phyloP scores from a whole-genome alignment of 1,140 invertebrate genomes.

The Pseudomyrmex pallidus region DNA sequence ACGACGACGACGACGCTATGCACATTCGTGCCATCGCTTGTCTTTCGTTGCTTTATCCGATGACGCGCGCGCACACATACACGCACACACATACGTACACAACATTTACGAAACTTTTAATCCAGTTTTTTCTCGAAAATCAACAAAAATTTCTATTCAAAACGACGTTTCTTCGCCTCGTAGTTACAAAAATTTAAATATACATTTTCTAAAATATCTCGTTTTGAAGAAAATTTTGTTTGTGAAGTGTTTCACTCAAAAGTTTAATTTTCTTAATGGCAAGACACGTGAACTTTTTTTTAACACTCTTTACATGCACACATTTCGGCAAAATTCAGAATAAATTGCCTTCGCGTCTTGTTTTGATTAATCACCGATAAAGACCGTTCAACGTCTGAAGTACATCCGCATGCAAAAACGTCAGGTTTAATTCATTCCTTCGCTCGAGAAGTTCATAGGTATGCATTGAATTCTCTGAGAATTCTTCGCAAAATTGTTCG shows the following conservation, averaged over 20 bases:
- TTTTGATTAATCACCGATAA: constrained; percentile 33
- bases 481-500: constrained; percentile 78
- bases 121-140: constrained; percentile 39
- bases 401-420: constrained; percentile 21
- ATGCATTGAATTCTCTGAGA: constrained; percentile 78
- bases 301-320: too few species aligned
- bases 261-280: too few species aligned
- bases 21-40: constrained; percentile 61
- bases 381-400: too few species aligned
- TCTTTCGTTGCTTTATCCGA: constrained; percentile 49
- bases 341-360: not conserved
- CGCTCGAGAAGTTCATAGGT: constrained; percentile 66
- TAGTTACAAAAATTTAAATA: constrained; percentile 8
- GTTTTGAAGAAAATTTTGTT: too few species aligned
- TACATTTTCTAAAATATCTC: too few species aligned
- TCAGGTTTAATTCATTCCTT: constrained; percentile 76
- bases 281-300: too few species aligned
- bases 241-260: too few species aligned
- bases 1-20: constrained; percentile 17
- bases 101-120: constrained; percentile 62
- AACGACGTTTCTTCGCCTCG: not conserved
- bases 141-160: constrained; percentile 26
- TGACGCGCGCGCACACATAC: constrained; percentile 23
- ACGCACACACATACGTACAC: too few species aligned
- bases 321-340: not conserved